Evolutionary conservation across 1,140 invertebrate species (phyloP).

Genomic region (Papilio glaucus): DNA sequence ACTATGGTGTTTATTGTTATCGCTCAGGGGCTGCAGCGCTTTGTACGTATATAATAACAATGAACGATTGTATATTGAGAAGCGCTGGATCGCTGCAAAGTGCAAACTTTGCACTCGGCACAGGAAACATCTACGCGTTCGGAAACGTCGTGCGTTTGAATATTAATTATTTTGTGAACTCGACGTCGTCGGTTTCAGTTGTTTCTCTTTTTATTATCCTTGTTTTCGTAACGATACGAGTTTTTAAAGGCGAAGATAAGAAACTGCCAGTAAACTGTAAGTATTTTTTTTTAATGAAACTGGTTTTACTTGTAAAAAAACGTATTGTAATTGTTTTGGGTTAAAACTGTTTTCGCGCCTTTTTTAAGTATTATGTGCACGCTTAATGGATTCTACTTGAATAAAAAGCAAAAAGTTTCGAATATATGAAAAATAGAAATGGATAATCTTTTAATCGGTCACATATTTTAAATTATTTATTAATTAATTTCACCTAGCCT

Average conservation of each 20-base stretch:
- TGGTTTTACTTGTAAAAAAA: not conserved
- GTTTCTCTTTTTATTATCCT: not conserved
- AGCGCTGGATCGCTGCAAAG: constrained; percentile 3
- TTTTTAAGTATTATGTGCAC: no score
- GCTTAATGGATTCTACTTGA: no score
- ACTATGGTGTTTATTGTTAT: not conserved
- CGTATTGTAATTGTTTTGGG: not conserved
- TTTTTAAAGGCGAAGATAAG: constrained; percentile 1
- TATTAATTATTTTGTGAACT: not conserved
- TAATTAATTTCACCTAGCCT: no score
- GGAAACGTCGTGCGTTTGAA: not conserved
- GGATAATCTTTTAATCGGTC: no score
- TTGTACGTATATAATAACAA: not conserved
- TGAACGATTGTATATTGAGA: not conserved
- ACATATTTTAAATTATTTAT: no score
- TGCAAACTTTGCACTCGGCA: constrained; percentile 27
- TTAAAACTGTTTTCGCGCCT: not conserved
- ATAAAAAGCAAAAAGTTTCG: no score
- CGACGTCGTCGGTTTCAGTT: not conserved
- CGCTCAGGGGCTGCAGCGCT: constrained; percentile 5
- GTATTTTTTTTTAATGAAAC: not conserved
- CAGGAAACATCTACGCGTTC: constrained; percentile 21
- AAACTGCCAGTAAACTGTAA: not conserved
- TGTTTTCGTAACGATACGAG: not conserved
- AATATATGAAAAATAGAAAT: no score